phyloP scores from a whole-genome alignment of 2,888 invertebrate species.

The Hirtodrosophila confusa region DNA sequence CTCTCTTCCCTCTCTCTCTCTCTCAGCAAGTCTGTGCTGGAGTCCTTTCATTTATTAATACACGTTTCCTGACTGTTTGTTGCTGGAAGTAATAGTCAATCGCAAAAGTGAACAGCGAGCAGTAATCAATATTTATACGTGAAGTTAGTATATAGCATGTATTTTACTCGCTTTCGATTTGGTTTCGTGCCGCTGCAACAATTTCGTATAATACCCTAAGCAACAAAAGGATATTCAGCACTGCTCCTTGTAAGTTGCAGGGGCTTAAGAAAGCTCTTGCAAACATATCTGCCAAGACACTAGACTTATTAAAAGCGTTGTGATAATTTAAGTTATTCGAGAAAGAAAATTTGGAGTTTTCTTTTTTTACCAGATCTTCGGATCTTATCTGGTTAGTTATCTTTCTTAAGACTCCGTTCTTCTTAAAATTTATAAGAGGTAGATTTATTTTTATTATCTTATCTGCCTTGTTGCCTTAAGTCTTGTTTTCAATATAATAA shows the following conservation, averaged over 20 bases:
- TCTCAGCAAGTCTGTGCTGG: neutral
- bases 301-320: too few species aligned
- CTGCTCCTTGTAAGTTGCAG: neutral
- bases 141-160: conserved; percentile 1
- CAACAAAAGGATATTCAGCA: neutral
- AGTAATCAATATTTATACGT: conserved; percentile 50
- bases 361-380: too few species aligned
- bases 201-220: conserved; percentile 17
- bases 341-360: too few species aligned
- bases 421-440: too few species aligned
- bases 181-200: conserved; percentile 29
- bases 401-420: too few species aligned
- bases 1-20: neutral
- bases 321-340: neutral
- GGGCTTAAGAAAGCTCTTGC: too few species aligned
- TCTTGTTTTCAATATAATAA: too few species aligned
- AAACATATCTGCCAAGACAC: too few species aligned
- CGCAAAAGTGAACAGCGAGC: conserved; percentile 16
- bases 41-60: conserved; percentile 46
- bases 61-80: conserved; percentile 14
- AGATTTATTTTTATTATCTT: too few species aligned
- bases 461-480: too few species aligned
- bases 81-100: conserved; percentile 21
- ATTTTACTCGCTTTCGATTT: conserved; percentile 16
- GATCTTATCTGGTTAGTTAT: too few species aligned